phyloP scores from a whole-genome alignment of 2,113 vertebrate genomes.

The Corythornis madagascariensis region DNA sequence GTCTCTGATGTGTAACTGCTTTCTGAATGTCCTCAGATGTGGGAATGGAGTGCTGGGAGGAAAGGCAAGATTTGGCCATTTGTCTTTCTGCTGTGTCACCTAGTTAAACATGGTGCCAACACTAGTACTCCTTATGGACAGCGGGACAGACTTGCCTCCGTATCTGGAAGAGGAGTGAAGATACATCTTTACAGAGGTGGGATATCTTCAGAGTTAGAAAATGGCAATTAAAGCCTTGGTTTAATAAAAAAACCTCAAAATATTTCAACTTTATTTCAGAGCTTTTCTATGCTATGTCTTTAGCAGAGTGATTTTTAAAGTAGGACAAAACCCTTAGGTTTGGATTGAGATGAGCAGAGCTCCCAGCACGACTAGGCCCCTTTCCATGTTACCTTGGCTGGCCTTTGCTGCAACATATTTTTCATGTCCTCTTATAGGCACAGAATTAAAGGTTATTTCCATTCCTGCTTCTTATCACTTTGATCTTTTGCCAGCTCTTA shows the following conservation, averaged over 20 bases:
- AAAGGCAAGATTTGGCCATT: background rate
- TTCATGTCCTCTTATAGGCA: constrained; percentile 42
- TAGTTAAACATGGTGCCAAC: background rate
- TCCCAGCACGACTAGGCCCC: constrained; percentile 10
- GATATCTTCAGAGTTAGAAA: background rate
- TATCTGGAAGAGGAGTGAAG: background rate
- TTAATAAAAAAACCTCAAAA: background rate
- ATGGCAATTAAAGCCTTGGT: background rate
- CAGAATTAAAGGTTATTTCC: constrained; percentile 68
- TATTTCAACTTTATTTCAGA: background rate
- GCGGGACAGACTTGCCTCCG: background rate
- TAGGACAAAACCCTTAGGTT: background rate
- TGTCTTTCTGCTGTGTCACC: background rate
- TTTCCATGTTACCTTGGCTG: constrained; percentile 68
- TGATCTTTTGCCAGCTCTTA: constrained; percentile 62
- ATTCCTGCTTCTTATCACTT: constrained; percentile 56
- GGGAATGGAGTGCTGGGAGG: background rate
- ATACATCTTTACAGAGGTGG: background rate
- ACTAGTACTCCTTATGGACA: rapidly evolving
- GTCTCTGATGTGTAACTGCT: background rate
- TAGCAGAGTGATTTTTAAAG: background rate
- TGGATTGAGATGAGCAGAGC: background rate
- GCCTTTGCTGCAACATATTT: constrained; percentile 55
- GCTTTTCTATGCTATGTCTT: background rate
- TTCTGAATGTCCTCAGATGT: background rate